Evolutionary conservation across 2,888 invertebrate genomes (phyloP), one percentile per base, ranked within the genome.

Genomic region (Drepana falcataria): DNA sequence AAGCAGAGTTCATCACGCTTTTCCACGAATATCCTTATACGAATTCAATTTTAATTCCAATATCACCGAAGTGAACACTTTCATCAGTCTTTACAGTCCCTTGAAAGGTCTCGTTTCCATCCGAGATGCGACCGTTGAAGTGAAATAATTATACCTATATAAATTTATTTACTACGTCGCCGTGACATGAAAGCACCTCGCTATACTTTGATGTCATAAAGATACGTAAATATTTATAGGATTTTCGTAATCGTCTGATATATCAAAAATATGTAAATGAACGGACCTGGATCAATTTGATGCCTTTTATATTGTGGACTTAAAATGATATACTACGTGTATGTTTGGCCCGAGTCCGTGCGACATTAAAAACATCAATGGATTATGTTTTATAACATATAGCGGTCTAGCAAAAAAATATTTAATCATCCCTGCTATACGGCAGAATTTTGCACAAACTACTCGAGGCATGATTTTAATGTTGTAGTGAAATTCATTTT

Each of bases 141-240:
- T 48, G 48, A 60, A 59, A 63, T 66, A 66, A 69, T 67, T 64
- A 73, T 60, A 51, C 56, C 21, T 21, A 21, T 21, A 21, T 52
- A 59, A 60, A 54, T 67, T 65, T 62, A 60, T 65, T 66, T 63
- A 60, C 58, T 57, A 57, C 55, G 52, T 53, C 55, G 52, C 52
- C 53, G 3, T 34, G 54, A 55, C 49, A 59, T 55, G 47, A 64
- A 65, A 58, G 55, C 65, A 64, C 64, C 67, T 55, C 51, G 55
- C 35, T 4, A 40, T 48, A 55, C 64, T 61, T 72, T 66, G 68
- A 71, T 60, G 65, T 67, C 51, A 51, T 48, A 49, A 59, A 59
- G 63, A 64, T 61, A 61, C 56, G 64, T 67, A 66, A 72, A 68
- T 63, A 66, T 60, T 61, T 60, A 58, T 49, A 60, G 44, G 53